Conservation (phyloP, 2,797 vertebrate genomes). For the Macropodus opercularis region DNA sequence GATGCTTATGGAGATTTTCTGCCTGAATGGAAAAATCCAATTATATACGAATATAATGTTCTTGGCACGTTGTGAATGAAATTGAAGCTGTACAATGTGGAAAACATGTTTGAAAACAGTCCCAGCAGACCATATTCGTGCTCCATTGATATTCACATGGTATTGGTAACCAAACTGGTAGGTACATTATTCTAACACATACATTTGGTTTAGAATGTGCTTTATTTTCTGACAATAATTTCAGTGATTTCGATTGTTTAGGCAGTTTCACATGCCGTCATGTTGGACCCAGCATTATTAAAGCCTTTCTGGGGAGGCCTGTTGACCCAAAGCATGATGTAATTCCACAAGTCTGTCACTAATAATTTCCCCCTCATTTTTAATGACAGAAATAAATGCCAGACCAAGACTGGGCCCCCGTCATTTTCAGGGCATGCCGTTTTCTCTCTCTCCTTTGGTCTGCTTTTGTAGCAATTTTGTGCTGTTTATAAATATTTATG, state of each 20-base stretch:
- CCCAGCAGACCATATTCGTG: conserved; percentile 3
- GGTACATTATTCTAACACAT: not conserved
- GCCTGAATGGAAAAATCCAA: conserved; percentile 7
- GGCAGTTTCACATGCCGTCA: conserved; percentile 10
- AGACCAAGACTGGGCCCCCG: conserved; percentile 35
- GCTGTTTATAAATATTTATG: conserved; percentile 78
- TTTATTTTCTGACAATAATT: not conserved
- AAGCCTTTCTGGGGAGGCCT: conserved; percentile 73
- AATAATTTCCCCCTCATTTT: conserved; percentile 81
- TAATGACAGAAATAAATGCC: conserved; percentile 78
- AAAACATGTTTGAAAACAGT: conserved; percentile 28
- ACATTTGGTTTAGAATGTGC: not conserved
- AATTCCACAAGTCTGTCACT: conserved; percentile 82
- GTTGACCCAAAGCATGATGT: conserved; percentile 79
- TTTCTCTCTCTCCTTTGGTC: not conserved
- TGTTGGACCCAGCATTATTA: no score
- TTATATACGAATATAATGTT: conserved; percentile 16
- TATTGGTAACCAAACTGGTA: no score
- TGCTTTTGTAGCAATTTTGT: conserved; percentile 66
- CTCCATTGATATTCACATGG: not conserved
- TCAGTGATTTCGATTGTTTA: not conserved
- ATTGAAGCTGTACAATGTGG: conserved; percentile 25
- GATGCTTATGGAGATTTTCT: not conserved
- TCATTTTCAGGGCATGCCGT: conserved; percentile 51
- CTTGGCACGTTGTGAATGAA: conserved; percentile 24